Evolutionary conservation across 2,113 vertebrate genomes (phyloP), one percentile per base, ranked within the genome.

Genomic region (Delphinus delphis): DNA sequence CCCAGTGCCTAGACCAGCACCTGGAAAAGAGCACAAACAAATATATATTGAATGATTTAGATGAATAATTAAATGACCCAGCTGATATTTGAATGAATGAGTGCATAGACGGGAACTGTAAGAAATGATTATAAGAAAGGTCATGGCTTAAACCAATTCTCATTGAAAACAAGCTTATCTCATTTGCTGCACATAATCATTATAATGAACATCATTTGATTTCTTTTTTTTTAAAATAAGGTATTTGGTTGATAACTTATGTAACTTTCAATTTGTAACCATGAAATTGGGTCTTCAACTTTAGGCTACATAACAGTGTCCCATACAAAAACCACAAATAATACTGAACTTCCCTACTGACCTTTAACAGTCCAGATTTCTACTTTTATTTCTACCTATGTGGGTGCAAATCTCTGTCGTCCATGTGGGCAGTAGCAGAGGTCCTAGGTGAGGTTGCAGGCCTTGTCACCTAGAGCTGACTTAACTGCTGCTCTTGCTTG

Each of bases 11-110:
- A 68, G 47, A 60, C 33, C 38, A 88, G 26, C 28, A 21, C 14
- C 25, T 63, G 65, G 63, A 26, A 71, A 53, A 96, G 85, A n/a
- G 12, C 53, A 38, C 5, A 31, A 5, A 60, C 38, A 79, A 62
- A 71, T 90, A 79, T 55, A 18, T 31, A n/a, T 50, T 63, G 28
- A 90, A 38, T 70, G 79, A 63, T 15, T 47, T 47, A 92, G 25
- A 25, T 36, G 55, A 73, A 63, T 36, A 28, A 76, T 60, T 53
- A 67, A 76, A 92, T 58, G n/a, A n/a, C 21, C 38, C 70, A 88
- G 9, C 58, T 92, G 62, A 38, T 68, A 86, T 77, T 95, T 92
- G 77, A 95, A 88, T 85, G 53, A 71, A 81, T 80, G 8, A 53
- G 77, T 28, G 23, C 38, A 81, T 31, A 88, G 68, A 86, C 15